phyloP scores from a whole-genome alignment of 2,797 vertebrate genomes.

The Hipposideros larvatus region DNA sequence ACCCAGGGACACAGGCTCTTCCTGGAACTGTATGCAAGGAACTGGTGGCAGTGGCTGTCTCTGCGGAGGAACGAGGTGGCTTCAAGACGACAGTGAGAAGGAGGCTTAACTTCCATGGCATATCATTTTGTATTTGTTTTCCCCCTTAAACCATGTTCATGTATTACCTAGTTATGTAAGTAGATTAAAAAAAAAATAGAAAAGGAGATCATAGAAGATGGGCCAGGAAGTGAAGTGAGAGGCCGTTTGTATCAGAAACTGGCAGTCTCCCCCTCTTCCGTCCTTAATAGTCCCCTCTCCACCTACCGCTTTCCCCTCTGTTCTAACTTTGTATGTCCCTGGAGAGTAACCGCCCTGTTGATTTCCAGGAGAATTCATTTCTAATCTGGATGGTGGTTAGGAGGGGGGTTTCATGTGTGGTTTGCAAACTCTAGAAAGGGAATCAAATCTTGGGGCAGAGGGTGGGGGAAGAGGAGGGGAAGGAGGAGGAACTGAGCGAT shows the following conservation, averaged over 20 bases:
- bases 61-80: not conserved
- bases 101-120: not conserved
- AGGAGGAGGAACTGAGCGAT: not conserved
- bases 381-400: conserved; percentile 32
- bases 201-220: not conserved
- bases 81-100: not conserved
- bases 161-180: not conserved
- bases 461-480: not conserved
- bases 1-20: not conserved
- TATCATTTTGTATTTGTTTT: not conserved
- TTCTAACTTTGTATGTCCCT: not conserved
- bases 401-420: not conserved
- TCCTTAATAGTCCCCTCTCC: not conserved
- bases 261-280: not conserved
- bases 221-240: not conserved
- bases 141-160: not conserved
- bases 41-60: not conserved
- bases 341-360: not conserved
- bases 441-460: not conserved
- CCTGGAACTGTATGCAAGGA: not conserved
- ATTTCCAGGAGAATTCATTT: conserved; percentile 52
- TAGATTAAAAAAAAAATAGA: not conserved
- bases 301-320: not conserved
- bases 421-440: conserved; percentile 21
- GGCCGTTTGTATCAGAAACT: not conserved